Conservation (phyloP, 1,140 invertebrate genomes). For the Drosophila cardini region DNA sequence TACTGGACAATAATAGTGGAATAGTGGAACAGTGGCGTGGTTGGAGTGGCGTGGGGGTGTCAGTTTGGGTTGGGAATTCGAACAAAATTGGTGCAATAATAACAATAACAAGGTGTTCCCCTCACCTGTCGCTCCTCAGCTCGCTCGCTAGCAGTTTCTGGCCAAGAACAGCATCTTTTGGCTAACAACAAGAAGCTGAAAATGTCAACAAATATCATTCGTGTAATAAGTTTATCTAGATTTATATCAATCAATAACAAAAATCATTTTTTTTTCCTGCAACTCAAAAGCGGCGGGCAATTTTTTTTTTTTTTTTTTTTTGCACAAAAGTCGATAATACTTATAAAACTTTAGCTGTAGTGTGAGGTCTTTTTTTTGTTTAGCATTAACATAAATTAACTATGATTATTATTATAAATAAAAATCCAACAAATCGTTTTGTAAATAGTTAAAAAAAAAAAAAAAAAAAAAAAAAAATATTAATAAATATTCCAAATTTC, state of each 20-base stretch:
- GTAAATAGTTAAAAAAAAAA: constrained; percentile 50
- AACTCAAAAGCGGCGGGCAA: constrained; percentile 39
- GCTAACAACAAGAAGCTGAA: not conserved
- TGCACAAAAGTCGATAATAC: constrained; percentile 64
- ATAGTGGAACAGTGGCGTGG: not conserved
- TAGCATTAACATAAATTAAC: constrained; percentile 27
- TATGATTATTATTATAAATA: constrained; percentile 23
- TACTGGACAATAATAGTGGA: constrained; percentile 60
- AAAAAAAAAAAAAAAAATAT: constrained; percentile 24
- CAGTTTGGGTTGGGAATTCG: constrained; percentile 9
- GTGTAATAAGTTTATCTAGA: constrained; percentile 46
- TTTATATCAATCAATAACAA: constrained; percentile 21
- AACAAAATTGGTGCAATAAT: constrained; percentile 67
- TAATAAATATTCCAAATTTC: constrained; percentile 42
- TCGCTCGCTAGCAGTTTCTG: not conserved
- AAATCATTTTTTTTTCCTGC: constrained; percentile 44
- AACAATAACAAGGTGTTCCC: constrained; percentile 5
- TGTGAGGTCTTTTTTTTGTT: constrained; percentile 40
- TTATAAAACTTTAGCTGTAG: constrained; percentile 59
- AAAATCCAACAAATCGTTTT: constrained; percentile 16
- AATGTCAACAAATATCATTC: constrained; percentile 49
- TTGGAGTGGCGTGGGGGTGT: not conserved
- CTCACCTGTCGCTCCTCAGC: not conserved
- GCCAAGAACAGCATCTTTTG: not conserved
- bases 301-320: constrained; percentile 37